Evolutionary conservation across 2,113 vertebrate genomes (phyloP), one percentile per base, ranked within the genome.

Genomic region (Siniperca knerii): DNA sequence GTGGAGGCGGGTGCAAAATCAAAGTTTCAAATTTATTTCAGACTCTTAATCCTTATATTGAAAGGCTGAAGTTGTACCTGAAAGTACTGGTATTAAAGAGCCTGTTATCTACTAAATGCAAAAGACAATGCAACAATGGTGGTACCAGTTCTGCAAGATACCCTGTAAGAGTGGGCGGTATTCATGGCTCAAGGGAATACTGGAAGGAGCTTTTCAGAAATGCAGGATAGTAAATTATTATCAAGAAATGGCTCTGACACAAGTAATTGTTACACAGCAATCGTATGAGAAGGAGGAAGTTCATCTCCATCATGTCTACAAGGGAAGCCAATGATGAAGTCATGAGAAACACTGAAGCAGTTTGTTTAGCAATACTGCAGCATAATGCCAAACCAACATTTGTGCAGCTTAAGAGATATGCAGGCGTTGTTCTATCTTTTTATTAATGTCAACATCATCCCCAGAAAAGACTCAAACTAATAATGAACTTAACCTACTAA

Each of bases 81-180:
- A 65, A 23, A 37, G 46, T 35, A 0, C 18, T n/a, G 20, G 8
- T 21, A 23, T 50, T 11, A 40, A 66, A 73, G 15, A 57, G 35
- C 64, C 67, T 8, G 9, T 67, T 42, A 12, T 58, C 58, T 4
- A 11, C 20, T 33, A 16, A 60, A 61, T 61, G 18, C n/a, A 23
- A 52, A 23, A 2, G 42, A 8, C 1, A 23, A 62, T 16, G 29
- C 16, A 42, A 8, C 42, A 37, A n/a, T 10, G 42, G 55, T 52
- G 42, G 25, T n/a, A 48, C 79, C 79, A 4, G 79, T 74, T 86
- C 33, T 68, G 54, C 68, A 62, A 10, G 55, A 46, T 62, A 3
- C 4, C 0, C 8, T 37, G 25, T 4, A 18, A 69, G 54, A 42
- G 46, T n/a, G 70, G 25, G 55, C 0, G 20, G 48, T 35, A 25